Base-by-base conservation (phyloP, 2,888 invertebrate genomes). In the Mythimna vitellina region DNA sequence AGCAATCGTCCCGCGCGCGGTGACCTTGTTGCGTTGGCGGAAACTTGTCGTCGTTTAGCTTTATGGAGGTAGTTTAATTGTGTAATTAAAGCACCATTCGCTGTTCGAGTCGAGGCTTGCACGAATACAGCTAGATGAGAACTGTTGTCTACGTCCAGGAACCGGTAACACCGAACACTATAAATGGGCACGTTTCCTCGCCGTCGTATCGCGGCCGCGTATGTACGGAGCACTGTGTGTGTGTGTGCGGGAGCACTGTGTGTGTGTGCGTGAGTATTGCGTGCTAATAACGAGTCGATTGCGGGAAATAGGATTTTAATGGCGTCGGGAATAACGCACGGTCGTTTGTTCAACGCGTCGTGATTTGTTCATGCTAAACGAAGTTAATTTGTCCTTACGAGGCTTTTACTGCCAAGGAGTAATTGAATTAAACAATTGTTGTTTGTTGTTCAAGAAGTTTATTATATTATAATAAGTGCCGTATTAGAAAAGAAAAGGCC, bases 31-130 rank as follows among this genome's bases (percentile, higher is more conserved):
- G n/a, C 20, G 20, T 51, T 38, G 53, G 17, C 3, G 57, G 61
- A 46, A 57, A 32, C 65, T 70, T 67, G 32, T 20, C 25, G 25
- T 35, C 53, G 56, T 66, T 64, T 49, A 58, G 25, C 25, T 56
- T 67, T 64, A 71, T 66, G 17, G 56, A 78, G 67, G 64, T 72
- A 72, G 51, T 65, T 67, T 61, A 20, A 64, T 56, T 66, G 60
- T 46, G 61, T 67, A 60, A 60, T 29, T 38, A 78, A 22, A 29
- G 32, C 42, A 12, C 35, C 22, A 65, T 77, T 70, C 70, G 32
- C 9, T 42, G 58, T 56, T 32, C 29, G 17, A 60, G 42, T n/a
- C 1, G 25, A 10, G 14, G 51, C 25, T 14, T n/a, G 29, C n/a
- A 3, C 12, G 20, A 25, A 25, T 22, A 42, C 22, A 22, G 58